These are phyloP conservation scores for Platalea minor DNA, from an alignment of 2,797 vertebrate species.

Conservation along the genomic window DNA sequence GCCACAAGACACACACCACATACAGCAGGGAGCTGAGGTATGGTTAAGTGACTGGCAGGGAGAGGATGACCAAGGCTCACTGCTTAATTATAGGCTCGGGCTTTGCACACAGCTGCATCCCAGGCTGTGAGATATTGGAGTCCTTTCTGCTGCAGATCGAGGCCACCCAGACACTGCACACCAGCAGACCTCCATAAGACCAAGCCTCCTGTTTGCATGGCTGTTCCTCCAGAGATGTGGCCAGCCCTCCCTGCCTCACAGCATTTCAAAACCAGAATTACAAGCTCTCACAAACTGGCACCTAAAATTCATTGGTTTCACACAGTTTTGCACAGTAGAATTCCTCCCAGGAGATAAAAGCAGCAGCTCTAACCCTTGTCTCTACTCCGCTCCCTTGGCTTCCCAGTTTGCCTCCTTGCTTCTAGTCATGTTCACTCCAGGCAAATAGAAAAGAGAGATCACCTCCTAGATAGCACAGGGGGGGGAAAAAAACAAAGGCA, in stretches of 20 bases:
- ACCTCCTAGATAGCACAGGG: not conserved
- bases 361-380: not conserved
- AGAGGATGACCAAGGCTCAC: not conserved
- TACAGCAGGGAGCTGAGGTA: not conserved
- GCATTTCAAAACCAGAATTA: not conserved
- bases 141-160: not conserved
- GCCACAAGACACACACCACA: not conserved
- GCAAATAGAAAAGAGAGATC: not conserved
- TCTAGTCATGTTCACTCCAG: not conserved
- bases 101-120: not conserved
- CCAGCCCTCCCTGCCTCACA: not conserved
- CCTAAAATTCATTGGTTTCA: not conserved
- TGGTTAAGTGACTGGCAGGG: not conserved
- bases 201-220: not conserved
- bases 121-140: not conserved
- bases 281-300: not conserved
- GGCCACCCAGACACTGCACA: not conserved
- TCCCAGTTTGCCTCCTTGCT: not conserved
- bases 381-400: not conserved
- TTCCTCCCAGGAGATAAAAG: not conserved
- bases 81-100: not conserved
- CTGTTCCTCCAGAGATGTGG: not conserved
- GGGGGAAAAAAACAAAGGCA: not conserved
- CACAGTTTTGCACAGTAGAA: not conserved
- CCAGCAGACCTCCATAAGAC: rapidly evolving